Percentiles rank a stretch among this genome's conserved stretches.
phyloP scores from a whole-genome alignment of 2,113 vertebrate species.

The Morone saxatilis region DNA sequence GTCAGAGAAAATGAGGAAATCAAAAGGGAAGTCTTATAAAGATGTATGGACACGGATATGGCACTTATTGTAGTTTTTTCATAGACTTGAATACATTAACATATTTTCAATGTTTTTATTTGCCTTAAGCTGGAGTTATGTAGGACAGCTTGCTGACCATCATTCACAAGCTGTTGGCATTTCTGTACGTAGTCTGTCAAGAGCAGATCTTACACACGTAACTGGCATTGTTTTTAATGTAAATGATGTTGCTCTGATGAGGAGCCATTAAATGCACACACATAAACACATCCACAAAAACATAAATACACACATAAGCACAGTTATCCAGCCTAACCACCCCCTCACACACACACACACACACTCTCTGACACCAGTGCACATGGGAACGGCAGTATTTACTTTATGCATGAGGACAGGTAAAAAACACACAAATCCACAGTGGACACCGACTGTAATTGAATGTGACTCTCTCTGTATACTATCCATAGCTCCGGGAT shows the following conservation, averaged over 20 bases:
- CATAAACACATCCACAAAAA: slow-evolving; percentile 56
- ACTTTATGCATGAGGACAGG: slow-evolving; percentile 81
- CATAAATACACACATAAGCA: slow-evolving; percentile 54
- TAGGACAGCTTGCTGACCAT: slow-evolving; percentile 78
- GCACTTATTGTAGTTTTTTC: slow-evolving; percentile 77
- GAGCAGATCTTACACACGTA: slow-evolving; percentile 38
- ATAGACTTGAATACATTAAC: slow-evolving; percentile 79
- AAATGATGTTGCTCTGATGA: slow-evolving; percentile 69
- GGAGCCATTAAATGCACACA: slow-evolving; percentile 59
- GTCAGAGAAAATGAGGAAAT: slow-evolving; percentile 73
- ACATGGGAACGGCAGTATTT: slow-evolving; percentile 60
- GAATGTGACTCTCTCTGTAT: slow-evolving; percentile 81
- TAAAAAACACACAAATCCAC: slow-evolving; percentile 79
- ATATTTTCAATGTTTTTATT: slow-evolving; percentile 78
- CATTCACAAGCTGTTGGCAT: slow-evolving; percentile 73
- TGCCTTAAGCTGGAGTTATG: slow-evolving; percentile 76
- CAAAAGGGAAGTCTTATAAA: slow-evolving; percentile 80
- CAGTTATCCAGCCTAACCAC: slow-evolving; percentile 43
- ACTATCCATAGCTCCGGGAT: slow-evolving; percentile 77
- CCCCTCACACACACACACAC: slow-evolving; percentile 28
- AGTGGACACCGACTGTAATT: slow-evolving; percentile 80
- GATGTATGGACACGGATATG: slow-evolving; percentile 78
- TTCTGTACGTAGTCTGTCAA: slow-evolving; percentile 57
- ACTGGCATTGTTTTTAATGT: slow-evolving; percentile 69
- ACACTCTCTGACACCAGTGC: slow-evolving; percentile 63